Evolutionary conservation across 2,797 vertebrate species (phyloP).

Genomic region (Crocodylus rhombifer): DNA sequence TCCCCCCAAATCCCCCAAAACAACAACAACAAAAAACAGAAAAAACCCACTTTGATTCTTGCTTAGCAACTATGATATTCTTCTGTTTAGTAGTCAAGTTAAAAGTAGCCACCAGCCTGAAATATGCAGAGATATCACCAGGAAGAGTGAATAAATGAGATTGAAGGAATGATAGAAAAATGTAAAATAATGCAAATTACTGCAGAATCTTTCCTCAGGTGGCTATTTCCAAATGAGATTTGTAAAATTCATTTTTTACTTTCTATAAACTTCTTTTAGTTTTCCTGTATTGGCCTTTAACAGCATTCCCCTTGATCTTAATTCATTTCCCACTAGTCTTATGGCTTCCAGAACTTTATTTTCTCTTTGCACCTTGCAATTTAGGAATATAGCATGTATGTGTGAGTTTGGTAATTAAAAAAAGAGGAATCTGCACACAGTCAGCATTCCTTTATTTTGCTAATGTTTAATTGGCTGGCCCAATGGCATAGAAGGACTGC

Average conservation of each 20-base stretch:
- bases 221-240: background rate
- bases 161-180: background rate
- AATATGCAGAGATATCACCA: background rate
- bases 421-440: background rate
- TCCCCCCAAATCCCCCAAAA: too few relatives aligned
- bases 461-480: background rate
- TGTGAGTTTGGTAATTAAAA: slow-evolving; percentile 8
- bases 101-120: background rate
- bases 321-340: slow-evolving; percentile 16
- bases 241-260: slow-evolving; percentile 20
- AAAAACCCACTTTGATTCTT: too few relatives aligned
- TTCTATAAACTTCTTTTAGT: slow-evolving; percentile 17
- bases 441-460: slow-evolving; percentile 5
- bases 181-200: background rate
- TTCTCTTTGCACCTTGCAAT: background rate
- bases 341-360: slow-evolving; percentile 27
- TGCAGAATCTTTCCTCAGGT: background rate
- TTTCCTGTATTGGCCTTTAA: background rate
- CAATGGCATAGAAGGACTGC: background rate
- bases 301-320: background rate
- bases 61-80: background rate
- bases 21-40: too few relatives aligned
- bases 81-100: background rate
- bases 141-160: background rate
- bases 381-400: background rate